Evolutionary conservation across 2,888 invertebrate genomes (phyloP).

Genomic region (Heliconius cydno): DNA sequence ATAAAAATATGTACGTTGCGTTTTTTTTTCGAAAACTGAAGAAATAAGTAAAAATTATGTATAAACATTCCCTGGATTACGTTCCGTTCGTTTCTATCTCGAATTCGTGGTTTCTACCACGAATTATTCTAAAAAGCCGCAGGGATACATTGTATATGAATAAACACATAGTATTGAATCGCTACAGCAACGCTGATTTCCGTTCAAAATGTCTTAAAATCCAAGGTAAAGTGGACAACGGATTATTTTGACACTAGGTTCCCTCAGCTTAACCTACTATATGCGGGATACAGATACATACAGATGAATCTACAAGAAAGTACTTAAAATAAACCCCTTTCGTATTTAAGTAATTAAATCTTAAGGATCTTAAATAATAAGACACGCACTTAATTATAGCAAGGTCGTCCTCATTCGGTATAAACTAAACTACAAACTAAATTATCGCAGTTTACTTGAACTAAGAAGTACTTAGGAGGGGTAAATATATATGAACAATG

Average conservation of each 20-base stretch:
- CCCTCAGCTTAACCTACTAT: neutral
- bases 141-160: too few species aligned
- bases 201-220: neutral
- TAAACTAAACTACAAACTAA: constrained; percentile 1
- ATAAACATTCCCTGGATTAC: too few species aligned
- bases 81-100: too few species aligned
- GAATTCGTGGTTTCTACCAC: too few species aligned
- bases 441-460: neutral
- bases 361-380: neutral
- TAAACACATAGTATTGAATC: too few species aligned
- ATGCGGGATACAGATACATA: neutral
- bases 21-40: too few species aligned
- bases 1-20: too few species aligned
- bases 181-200: neutral
- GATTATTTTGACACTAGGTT: neutral
- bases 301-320: neutral
- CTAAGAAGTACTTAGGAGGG: neutral
- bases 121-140: too few species aligned
- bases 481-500: neutral
- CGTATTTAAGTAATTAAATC: neutral
- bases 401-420: constrained; percentile 10
- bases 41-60: too few species aligned
- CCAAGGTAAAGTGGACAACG: neutral
- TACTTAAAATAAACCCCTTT: neutral
- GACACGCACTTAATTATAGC: constrained; percentile 8